These are phyloP conservation scores for Hypselothyrea guttata DNA, from an alignment of 2,888 invertebrate genomes.

Conservation along the genomic window DNA sequence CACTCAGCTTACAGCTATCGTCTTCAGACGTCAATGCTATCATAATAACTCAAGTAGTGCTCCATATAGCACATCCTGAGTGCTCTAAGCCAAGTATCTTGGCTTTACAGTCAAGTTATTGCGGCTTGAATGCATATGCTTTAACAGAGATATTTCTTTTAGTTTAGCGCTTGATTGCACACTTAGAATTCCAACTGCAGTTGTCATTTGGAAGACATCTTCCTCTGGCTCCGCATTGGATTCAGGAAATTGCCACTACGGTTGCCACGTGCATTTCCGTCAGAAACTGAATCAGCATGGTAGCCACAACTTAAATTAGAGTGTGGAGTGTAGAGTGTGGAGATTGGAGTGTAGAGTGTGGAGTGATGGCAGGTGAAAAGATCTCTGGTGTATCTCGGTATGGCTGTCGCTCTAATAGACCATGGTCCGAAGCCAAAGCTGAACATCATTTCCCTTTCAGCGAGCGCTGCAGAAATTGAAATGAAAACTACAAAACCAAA, in stretches of 20 bases:
- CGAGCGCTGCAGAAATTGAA: slow-evolving; percentile 69
- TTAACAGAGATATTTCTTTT: background rate
- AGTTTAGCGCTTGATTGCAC: slow-evolving; percentile 42
- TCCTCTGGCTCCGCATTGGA: background rate
- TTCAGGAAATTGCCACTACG: slow-evolving; percentile 70
- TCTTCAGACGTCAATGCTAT: no score
- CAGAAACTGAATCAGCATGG: slow-evolving; percentile 31
- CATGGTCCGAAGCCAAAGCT: slow-evolving; percentile 30
- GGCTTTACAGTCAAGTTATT: no score
- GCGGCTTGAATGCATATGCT: no score
- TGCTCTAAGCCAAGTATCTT: no score
- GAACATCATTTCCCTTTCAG: slow-evolving; percentile 75
- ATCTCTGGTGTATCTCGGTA: no score
- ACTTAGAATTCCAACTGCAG: slow-evolving; percentile 29
- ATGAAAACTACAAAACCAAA: slow-evolving; percentile 68
- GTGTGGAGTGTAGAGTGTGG: slow-evolving; percentile 42
- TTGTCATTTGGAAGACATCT: slow-evolving; percentile 21
- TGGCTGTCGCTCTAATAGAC: slow-evolving; percentile 59
- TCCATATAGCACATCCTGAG: no score
- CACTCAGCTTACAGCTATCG: no score
- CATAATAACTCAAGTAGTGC: no score
- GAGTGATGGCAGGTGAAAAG: slow-evolving; percentile 44
- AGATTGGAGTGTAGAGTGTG: slow-evolving; percentile 43
- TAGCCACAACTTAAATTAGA: slow-evolving; percentile 45
- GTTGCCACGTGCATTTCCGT: slow-evolving; percentile 69